Base-by-base conservation (phyloP, 2,888 invertebrate genomes). In the Iselma pallidipennis region DNA sequence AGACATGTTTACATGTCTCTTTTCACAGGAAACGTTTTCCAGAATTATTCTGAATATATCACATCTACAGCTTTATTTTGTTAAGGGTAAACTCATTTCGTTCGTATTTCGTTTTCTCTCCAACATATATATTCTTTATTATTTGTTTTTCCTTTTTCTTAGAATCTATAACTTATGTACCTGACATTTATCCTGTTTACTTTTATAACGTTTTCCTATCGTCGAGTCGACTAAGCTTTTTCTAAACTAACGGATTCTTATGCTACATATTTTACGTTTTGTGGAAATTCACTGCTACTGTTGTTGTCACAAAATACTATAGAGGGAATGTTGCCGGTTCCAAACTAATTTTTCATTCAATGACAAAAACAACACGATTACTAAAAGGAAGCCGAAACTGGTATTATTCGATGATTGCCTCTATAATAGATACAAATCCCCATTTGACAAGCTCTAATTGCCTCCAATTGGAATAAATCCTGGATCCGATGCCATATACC, bases 11-110 rank as follows among this genome's bases (percentile, higher is more conserved):
- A 69, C 69, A 69, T 66, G 67, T 68, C 60, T 63, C 53, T 48
- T 54, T 61, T 54, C 54, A 60, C 62, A 55, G 66, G 60, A 66
- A 61, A 61, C 63, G 64, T 62, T 66, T 65, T 66, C 54, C 10
- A 49, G 65, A 70, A 70, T 70, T 68, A 68, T 68, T 70, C 66
- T 49, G 67, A 65, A 70, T 68, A 68, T 66, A 70, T 68, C 70
- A 67, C 67, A 63, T 57, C 55, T 52, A 29, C 53, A 48, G 58
- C 58, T 53, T 55, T 59, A 60, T 57, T 63, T 29, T 48, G 16
- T 31, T 60, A 49, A 59, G n/a, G n/a, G 31, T 10, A 29, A 29
- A 31, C 1, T 9, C 0, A 4, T 4, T 37, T 6, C 37, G 1
- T 60, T 57, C 60, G 53, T 26, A 57, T 49, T 55, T 56, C 59